Base-by-base conservation (phyloP, 2,113 vertebrate genomes). In the Peromyscus maniculatus region DNA sequence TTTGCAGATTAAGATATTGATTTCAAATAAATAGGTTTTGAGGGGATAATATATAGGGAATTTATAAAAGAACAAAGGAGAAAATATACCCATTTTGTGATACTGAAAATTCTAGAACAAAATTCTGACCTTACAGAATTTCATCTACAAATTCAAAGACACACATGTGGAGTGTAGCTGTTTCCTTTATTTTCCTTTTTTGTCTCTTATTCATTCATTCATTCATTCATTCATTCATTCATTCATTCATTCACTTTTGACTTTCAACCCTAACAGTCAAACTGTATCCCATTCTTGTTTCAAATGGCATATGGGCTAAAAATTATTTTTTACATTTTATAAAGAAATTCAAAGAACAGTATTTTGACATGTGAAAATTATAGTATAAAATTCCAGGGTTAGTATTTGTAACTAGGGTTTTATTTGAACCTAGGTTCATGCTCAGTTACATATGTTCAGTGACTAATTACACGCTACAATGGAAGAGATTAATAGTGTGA, bases 221-320 rank as follows among this genome's bases (percentile, higher is more conserved):
- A 72, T 43, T 43, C 39, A 43, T 43, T 43, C 39, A 43, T 43
- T 43, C 39, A 43, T 43, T 43, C 39, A 43, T 43, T 43, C 39
- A 46, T 26, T 97, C 31, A 78, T 89, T 97, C 74, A 87, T 49
- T 43, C 64, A 72, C 90, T 88, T 96, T 97, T 96, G 69, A 83
- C 95, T 97, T 96, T 96, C 17, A 94, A 13, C 64, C 31, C 17
- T 79, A 92, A 83, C 0, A 69, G 79, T 57, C 52, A 84, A 94
- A 95, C 74, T 77, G 19, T 16, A 57, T 69, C 52, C 31, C 36
- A 55, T 24, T 49, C 90, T 36, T 90, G 19, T 88, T 96, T 94
- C 72, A 43, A 69, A 88, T n/a, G 39, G 39, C 52, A 80, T 87
- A 28, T 19, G 89, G 80, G 28, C 77, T 66, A 72, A 77, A 52